A percentile compares a stretch with the other conserved stretches of the same genome.
Evolutionary conservation across 1,140 invertebrate species (phyloP).

Genomic region (Tetragonula clypearis): DNA sequence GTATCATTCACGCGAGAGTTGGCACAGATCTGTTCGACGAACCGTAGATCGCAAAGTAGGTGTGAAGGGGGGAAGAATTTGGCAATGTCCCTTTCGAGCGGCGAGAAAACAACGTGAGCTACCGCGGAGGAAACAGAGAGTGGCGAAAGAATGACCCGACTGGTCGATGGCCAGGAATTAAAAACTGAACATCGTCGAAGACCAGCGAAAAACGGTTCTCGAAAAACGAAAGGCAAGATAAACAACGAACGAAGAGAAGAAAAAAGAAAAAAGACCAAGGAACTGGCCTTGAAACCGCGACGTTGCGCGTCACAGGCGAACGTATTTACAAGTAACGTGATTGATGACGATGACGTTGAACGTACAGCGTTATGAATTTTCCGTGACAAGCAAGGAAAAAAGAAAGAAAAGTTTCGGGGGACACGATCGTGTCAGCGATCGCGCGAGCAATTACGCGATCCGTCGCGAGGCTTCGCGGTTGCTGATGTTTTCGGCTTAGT

Average conservation of each 20-base stretch:
- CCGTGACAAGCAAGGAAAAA: not conserved
- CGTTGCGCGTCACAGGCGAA: conserved; percentile 42
- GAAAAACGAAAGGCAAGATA: not conserved
- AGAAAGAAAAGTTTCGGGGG: not conserved
- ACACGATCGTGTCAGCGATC: not conserved
- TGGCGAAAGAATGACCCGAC: too few relatives aligned
- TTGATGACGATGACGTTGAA: not conserved
- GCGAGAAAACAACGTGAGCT: too few relatives aligned
- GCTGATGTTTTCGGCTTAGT: conserved; percentile 78
- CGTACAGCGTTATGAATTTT: not conserved
- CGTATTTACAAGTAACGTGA: conserved; percentile 28
- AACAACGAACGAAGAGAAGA: not conserved
- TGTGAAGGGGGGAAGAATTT: too few relatives aligned
- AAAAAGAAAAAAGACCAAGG: conserved; percentile 36
- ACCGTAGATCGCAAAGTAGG: not conserved
- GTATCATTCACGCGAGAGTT: conserved; percentile 63
- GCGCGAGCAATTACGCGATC: conserved; percentile 14
- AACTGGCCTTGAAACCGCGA: conserved; percentile 41
- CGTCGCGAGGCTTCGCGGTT: not conserved
- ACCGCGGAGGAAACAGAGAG: not conserved
- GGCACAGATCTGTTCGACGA: not conserved
- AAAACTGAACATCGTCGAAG: not conserved
- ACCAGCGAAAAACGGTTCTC: not conserved
- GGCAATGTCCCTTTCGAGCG: not conserved
- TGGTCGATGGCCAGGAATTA: not conserved